Evolutionary conservation across 2,888 invertebrate genomes (phyloP), one percentile per base, ranked within the genome.

Genomic region (Anticlea derivata): DNA sequence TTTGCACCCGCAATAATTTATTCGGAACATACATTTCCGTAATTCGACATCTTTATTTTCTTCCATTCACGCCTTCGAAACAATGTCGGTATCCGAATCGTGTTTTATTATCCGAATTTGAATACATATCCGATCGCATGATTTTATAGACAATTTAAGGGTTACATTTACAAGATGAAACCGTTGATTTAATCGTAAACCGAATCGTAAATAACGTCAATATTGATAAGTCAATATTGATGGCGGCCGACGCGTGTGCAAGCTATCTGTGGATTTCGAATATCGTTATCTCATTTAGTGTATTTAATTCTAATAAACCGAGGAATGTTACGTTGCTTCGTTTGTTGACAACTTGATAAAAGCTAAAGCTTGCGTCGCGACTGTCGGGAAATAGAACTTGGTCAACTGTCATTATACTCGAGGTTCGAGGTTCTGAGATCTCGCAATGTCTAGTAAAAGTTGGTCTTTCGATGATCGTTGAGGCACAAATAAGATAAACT

Each of bases 181-280:
- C 80, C 78, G 81, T 83, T 84, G 85, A 84, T 85, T 85, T 81
- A 75, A 75, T 79, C 84, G 78, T 86, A 86, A 86, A 85, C 61
- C 51, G 55, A 67, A 70, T 73, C 78, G 72, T 85, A 83, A 85
- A 85, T 84, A 82, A 85, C 83, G 52, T 63, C 67, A 58, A 67
- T 80, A 79, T 80, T 80, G 78, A 83, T 79, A n/a, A n/a, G 52
- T 63, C 67, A 58, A 67, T 80, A 79, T 80, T 80, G 78, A 83
- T 79, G 70, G 73, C 71, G 71, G 66, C 67, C 69, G 70, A 38
- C 53, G 49, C 58, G 47, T 71, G 63, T 70, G 70, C 59, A 67
- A 75, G 75, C 75, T 78, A 80, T 69, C 75, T 72, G 69, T 76
- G 68, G 70, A 79, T 80, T 83, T 77, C 73, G 70, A 78, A 68